Conservation (phyloP, 2,888 invertebrate species). For the Eupithecia tripunctaria region DNA sequence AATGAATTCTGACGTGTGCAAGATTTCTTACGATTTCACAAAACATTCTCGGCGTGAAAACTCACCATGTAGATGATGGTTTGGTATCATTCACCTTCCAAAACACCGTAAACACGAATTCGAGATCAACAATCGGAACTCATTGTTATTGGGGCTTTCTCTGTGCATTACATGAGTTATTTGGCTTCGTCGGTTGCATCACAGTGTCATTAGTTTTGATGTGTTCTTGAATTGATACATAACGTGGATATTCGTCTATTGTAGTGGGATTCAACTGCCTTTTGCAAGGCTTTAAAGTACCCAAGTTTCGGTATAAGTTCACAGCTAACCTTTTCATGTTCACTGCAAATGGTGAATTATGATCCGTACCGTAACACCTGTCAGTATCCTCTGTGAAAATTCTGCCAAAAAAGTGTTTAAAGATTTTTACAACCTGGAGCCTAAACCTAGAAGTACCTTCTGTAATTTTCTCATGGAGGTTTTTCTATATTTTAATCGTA, state of each 20-base stretch:
- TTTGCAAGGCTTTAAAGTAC: neutral
- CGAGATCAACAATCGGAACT: constrained; percentile 39
- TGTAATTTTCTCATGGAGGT: neutral
- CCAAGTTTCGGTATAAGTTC: neutral
- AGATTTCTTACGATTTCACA: neutral
- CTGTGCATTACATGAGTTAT: constrained; percentile 53
- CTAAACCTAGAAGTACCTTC: neutral
- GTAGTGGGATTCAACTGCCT: neutral
- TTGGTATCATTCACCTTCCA: constrained; percentile 18
- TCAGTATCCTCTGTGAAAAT: too few relatives aligned
- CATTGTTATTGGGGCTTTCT: constrained; percentile 42
- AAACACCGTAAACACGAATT: constrained; percentile 38
- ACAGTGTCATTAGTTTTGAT: constrained; percentile 38
- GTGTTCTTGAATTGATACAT: constrained; percentile 22
- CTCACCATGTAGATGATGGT: neutral
- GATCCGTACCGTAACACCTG: too few relatives aligned
- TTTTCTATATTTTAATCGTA: constrained; percentile 8
- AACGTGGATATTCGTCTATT: neutral
- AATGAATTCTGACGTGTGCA: neutral
- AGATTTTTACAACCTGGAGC: neutral
- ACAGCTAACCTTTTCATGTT: too few relatives aligned
- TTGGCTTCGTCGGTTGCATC: constrained; percentile 50
- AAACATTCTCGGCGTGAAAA: neutral
- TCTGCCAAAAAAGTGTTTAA: neutral
- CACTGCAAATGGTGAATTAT: too few relatives aligned